These are phyloP conservation scores for Gadus macrocephalus DNA, from an alignment of 2,113 vertebrate genomes.

Conservation along the genomic window DNA sequence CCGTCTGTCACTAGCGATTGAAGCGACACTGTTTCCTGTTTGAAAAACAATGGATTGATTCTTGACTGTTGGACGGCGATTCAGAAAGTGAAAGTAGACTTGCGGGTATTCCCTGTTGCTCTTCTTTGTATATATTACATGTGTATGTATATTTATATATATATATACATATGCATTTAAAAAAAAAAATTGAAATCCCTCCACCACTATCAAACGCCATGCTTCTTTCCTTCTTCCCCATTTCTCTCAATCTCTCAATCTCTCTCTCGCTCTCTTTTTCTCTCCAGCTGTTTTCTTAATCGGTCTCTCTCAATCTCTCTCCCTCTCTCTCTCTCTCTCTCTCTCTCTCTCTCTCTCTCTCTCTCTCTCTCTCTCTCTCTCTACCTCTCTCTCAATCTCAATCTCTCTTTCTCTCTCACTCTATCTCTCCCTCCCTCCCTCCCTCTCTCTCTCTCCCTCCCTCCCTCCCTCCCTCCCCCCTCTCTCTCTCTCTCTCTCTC, in stretches of 20 bases:
- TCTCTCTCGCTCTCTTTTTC: constrained; percentile 6
- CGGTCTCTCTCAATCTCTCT: constrained; percentile 6
- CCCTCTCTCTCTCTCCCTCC: too few relatives aligned
- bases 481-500: neutral
- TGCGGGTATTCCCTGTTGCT: neutral
- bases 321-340: neutral
- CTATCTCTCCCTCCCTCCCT: neutral
- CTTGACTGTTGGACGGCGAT: constrained; percentile 12
- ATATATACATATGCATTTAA: too few relatives aligned
- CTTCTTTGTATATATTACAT: neutral
- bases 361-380: neutral
- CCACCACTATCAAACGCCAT: too few relatives aligned
- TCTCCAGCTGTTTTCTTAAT: constrained; percentile 19
- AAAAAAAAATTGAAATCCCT: too few relatives aligned
- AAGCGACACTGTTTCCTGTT: constrained; percentile 17
- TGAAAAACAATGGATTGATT: constrained; percentile 2
- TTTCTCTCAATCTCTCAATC: neutral
- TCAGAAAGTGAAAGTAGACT: constrained; percentile 8
- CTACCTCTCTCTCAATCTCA: too few relatives aligned
- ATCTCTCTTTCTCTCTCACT: constrained; percentile 1
- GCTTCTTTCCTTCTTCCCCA: neutral
- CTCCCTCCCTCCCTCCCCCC: neutral
- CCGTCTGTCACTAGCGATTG: constrained; percentile 52
- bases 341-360: neutral
- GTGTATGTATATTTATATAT: neutral